Base-by-base conservation (phyloP, 1,140 invertebrate genomes). In the Papilio aristodemus region DNA sequence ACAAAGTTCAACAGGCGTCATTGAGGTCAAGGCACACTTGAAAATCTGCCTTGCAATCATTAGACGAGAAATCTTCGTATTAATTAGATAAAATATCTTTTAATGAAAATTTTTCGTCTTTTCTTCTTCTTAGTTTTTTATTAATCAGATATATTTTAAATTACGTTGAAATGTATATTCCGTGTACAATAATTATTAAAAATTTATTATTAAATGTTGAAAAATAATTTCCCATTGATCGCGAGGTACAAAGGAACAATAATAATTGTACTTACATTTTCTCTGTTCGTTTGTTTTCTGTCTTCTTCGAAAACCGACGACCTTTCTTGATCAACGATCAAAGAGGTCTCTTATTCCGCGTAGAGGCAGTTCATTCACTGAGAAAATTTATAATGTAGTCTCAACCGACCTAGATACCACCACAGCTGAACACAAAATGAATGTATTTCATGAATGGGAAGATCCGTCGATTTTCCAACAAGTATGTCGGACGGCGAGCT, bases 371-470 rank as follows among this genome's bases (percentile, higher is more conserved):
- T 70, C 68, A 76, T 75, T 76, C 78, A 81, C 76, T 73, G 71
- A 63, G 57, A 73, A 50, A 72, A 68, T 71, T 69, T 58, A 6
- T 27, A 70, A 68, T 69, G 70, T 46, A 59, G 54, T 75, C 43
- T 67, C 63, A 78, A 50, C 70, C 72, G 71, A 75, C 74, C 69
- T 75, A 74, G 74, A 67, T 71, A 75, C 71, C 78, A 79, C 79
- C 81, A 86, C 81, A 75, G 79, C 80, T 75, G 71, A 74, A 77
- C 76, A 80, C 66, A 71, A 86, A 89, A 86, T 88, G 86, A 90
- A 88, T 84, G 80, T 85, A 74, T 73, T 84, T 88, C 85, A 91
- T 90, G 87, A 89, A 90, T 91, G 89, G 77, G 77, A 84, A 78
- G 77, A 77, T 81, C 75, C 81, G 78, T 83, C 78, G 75, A 83